These are phyloP conservation scores for Pyrocephalus nanus DNA, from an alignment of 2,797 vertebrate genomes.

Conservation along the genomic window DNA sequence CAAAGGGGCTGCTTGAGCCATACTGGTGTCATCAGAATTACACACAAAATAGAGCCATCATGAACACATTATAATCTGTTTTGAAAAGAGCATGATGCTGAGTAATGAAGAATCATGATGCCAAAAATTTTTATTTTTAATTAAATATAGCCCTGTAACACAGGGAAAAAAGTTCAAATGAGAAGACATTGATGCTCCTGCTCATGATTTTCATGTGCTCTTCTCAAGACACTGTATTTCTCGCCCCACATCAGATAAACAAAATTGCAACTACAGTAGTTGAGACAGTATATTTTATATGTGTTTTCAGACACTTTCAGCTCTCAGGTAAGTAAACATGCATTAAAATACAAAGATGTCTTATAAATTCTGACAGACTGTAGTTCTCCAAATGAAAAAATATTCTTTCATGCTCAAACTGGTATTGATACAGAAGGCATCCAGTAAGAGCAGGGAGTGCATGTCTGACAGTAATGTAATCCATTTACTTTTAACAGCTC, in stretches of 20 bases:
- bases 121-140: neutral
- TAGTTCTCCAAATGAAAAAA: neutral
- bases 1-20: slow-evolving; percentile 9
- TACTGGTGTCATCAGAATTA: slow-evolving; percentile 26
- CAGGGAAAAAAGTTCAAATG: neutral
- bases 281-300: rapidly evolving
- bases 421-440: neutral
- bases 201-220: neutral
- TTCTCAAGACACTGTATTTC: neutral
- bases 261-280: neutral
- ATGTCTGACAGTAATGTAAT: neutral
- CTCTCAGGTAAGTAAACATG: neutral
- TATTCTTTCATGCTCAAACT: neutral
- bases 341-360: neutral
- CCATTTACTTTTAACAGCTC: neutral
- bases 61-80: neutral
- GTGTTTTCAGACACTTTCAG: neutral
- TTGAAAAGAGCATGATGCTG: neutral
- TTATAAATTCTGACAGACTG: neutral
- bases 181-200: neutral
- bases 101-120: neutral
- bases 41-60: slow-evolving; percentile 7
- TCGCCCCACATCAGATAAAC: neutral
- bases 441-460: neutral
- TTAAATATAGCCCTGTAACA: neutral